Percentiles rank a stretch among this genome's conserved stretches.
phyloP scores from a whole-genome alignment of 2,797 vertebrate species.

The Astyanax mexicanus region DNA sequence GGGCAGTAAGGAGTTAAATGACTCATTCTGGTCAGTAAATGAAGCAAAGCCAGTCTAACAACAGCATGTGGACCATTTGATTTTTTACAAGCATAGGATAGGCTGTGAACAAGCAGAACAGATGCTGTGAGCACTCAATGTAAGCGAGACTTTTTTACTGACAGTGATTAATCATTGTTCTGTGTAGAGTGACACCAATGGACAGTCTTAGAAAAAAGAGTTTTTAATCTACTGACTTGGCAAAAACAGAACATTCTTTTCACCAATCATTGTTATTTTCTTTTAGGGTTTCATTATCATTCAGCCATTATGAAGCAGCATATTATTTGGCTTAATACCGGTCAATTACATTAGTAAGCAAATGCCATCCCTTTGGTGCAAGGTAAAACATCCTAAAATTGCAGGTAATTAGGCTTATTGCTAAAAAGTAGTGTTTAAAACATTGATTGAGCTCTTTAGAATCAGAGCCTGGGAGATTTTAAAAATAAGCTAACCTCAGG shows the following conservation, averaged over 20 bases:
- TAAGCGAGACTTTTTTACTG: conserved; percentile 24
- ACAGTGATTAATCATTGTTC: conserved; percentile 38
- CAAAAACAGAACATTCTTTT: conserved; percentile 22
- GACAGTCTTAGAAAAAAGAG: conserved; percentile 7
- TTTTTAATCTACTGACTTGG: conserved; percentile 36
- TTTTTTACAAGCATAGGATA: not conserved
- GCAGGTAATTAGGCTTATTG: not conserved
- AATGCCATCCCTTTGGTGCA: conserved; percentile 1
- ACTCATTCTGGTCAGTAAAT: not conserved
- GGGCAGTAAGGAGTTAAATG: not conserved
- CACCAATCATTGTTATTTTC: not conserved
- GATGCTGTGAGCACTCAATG: conserved; percentile 19
- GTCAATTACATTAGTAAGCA: conserved; percentile 8
- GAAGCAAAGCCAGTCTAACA: not conserved
- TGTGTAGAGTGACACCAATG: conserved; percentile 16
- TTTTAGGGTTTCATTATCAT: conserved; percentile 20
- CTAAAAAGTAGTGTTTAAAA: not conserved
- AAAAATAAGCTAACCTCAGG: conserved; percentile 39
- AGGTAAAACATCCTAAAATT: not conserved
- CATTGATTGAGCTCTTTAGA: conserved; percentile 1
- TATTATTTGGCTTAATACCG: not conserved
- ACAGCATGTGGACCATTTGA: conserved; percentile 1
- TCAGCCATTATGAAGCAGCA: not conserved
- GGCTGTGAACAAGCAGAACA: not conserved
- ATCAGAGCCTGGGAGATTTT: conserved; percentile 7